Conservation (phyloP, 2,113 vertebrate species). For the Takifugu bimaculatus region DNA sequence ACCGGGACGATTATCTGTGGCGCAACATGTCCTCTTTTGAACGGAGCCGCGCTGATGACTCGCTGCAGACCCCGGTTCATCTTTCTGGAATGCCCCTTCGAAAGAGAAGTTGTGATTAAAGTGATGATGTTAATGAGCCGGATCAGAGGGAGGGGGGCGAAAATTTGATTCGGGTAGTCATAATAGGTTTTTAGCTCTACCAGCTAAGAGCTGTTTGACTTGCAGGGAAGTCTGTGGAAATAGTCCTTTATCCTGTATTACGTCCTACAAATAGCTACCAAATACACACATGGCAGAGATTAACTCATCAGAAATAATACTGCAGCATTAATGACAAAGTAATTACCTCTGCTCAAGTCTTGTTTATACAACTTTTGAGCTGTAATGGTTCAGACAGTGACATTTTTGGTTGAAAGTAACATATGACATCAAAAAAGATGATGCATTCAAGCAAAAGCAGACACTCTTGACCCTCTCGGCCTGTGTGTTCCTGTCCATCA, state of each 20-base stretch:
- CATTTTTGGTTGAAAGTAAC: too few relatives aligned
- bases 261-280: conserved; percentile 4
- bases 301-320: conserved; percentile 20
- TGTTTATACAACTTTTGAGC: not conserved
- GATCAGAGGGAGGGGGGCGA: conserved; percentile 40
- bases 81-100: conserved; percentile 49
- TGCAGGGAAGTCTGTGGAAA: conserved; percentile 5
- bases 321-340: conserved; percentile 30
- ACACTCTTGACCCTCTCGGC: too few relatives aligned
- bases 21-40: conserved; percentile 43
- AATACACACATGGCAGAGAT: conserved; percentile 34
- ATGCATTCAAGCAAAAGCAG: too few relatives aligned
- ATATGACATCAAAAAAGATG: too few relatives aligned
- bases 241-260: not conserved
- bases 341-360: conserved; percentile 14
- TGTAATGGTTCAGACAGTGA: too few relatives aligned
- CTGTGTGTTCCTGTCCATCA: too few relatives aligned
- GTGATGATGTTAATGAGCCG: conserved; percentile 47
- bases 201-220: not conserved
- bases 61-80: conserved; percentile 36
- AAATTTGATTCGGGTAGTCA: conserved; percentile 25
- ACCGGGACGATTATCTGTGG: conserved; percentile 64
- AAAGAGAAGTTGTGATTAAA: conserved; percentile 59
- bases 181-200: conserved; percentile 12
- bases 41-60: conserved; percentile 21